These are phyloP conservation scores for Motacilla alba DNA, from an alignment of 2,113 vertebrate genomes.

Conservation along the genomic window DNA sequence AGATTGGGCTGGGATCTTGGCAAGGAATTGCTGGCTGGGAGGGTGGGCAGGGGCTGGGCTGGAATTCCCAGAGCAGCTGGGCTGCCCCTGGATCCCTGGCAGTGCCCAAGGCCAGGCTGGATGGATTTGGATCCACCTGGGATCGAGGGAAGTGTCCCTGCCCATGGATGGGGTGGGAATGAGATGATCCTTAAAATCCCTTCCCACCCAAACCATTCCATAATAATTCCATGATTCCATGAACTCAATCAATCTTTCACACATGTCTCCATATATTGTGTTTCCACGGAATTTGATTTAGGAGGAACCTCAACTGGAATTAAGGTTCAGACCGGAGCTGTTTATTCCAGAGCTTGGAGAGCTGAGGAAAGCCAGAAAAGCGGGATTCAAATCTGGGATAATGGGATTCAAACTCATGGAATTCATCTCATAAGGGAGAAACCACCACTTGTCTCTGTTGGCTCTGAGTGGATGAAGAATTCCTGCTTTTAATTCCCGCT, in stretches of 20 bases:
- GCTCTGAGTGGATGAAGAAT: background rate
- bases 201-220: background rate
- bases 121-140: background rate
- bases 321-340: background rate
- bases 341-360: background rate
- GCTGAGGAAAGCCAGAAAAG: background rate
- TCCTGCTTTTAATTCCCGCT: background rate
- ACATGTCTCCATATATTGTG: rapidly evolving
- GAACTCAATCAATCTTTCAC: background rate
- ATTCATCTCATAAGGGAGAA: background rate
- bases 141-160: background rate
- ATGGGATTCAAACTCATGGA: background rate
- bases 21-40: background rate
- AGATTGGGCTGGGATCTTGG: background rate
- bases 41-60: background rate
- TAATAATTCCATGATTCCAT: background rate
- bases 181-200: rapidly evolving
- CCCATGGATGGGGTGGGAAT: too few species aligned
- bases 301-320: background rate
- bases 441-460: background rate
- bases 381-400: rapidly evolving
- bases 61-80: background rate
- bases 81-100: background rate
- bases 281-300: background rate
- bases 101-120: background rate